Evolutionary conservation across 2,888 invertebrate species (phyloP), one percentile per base, ranked within the genome.

Genomic region (Lithophane semibrunnea): DNA sequence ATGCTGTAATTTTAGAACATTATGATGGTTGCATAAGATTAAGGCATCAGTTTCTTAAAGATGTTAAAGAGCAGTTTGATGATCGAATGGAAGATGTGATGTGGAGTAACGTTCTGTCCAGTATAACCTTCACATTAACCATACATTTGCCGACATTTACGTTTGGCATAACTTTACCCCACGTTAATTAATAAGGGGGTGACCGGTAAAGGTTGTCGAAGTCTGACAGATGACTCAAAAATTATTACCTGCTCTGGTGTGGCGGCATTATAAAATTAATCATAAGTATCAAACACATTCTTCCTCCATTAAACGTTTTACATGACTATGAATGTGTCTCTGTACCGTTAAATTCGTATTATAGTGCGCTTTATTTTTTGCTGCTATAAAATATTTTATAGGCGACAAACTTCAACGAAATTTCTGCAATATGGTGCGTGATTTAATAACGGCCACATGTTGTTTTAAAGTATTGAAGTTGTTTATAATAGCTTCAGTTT

Each of bases 381-480:
- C 79, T 73, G 81, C 88, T 82, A 91, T 90, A 87, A 90, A 91
- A 91, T 88, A 89, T 90, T 90, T 90, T 89, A 90, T 87, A 80
- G 85, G 86, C 86, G 78, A 84, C 83, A 84, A 88, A 90, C 85
- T 91, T 88, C 84, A 80, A 84, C 88, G 88, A 89, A 90, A 90
- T 89, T 89, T 89, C 86, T 83, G 83, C 91, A 92, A 92, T 91
- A 90, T 91, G 90, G 88, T 84, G 89, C 90, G 84, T 90, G 90
- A 91, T 93, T 92, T 92, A 92, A 91, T 92, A 92, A 90, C 89
- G 86, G 88, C 83, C 88, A 90, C 89, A 89, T 89, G 88, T 87
- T 88, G 87, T 78, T 85, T 81, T 81, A 82, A 88, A 90, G 84
- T 87, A 85, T 87, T 75, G 77, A 88, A 89, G 82, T 89, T 89